phyloP scores from a whole-genome alignment of 2,797 vertebrate genomes.

The Merluccius polli region DNA sequence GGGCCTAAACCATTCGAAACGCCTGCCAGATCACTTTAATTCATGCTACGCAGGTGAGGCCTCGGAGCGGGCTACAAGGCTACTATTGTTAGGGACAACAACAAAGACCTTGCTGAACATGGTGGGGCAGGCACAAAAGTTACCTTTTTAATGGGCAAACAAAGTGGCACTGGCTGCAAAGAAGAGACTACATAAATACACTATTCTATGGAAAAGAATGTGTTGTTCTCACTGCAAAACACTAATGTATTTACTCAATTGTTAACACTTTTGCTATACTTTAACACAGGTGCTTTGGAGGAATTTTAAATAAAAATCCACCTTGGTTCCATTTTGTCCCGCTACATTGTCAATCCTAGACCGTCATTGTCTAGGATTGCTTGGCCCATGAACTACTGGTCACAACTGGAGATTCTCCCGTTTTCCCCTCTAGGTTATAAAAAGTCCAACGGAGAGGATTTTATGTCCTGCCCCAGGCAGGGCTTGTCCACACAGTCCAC shows the following conservation, averaged over 20 bases:
- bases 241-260: background rate
- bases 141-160: slow-evolving; percentile 22
- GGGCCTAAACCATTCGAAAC: slow-evolving; percentile 22
- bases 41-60: slow-evolving; percentile 33
- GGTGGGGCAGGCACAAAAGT: slow-evolving; percentile 7
- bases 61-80: slow-evolving; percentile 20
- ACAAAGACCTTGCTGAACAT: slow-evolving; percentile 28
- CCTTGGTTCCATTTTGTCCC: slow-evolving; percentile 4
- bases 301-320: background rate
- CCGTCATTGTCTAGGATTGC: slow-evolving; percentile 32
- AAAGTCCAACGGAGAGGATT: slow-evolving; percentile 1
- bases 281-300: slow-evolving; percentile 17
- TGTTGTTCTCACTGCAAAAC: background rate
- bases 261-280: background rate
- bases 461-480: slow-evolving; percentile 5
- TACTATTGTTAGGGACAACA: slow-evolving; percentile 30
- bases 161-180: slow-evolving; percentile 4
- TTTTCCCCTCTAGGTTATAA: slow-evolving; percentile 20
- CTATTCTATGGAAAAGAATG: background rate
- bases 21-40: slow-evolving; percentile 28
- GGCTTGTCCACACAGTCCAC: background rate
- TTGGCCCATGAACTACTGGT: slow-evolving; percentile 4
- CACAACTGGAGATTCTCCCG: slow-evolving; percentile 29
- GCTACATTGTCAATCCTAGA: slow-evolving; percentile 20
- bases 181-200: background rate